These are phyloP conservation scores for Polydrusus tereticollis DNA, from an alignment of 2,888 invertebrate species.

Conservation along the genomic window DNA sequence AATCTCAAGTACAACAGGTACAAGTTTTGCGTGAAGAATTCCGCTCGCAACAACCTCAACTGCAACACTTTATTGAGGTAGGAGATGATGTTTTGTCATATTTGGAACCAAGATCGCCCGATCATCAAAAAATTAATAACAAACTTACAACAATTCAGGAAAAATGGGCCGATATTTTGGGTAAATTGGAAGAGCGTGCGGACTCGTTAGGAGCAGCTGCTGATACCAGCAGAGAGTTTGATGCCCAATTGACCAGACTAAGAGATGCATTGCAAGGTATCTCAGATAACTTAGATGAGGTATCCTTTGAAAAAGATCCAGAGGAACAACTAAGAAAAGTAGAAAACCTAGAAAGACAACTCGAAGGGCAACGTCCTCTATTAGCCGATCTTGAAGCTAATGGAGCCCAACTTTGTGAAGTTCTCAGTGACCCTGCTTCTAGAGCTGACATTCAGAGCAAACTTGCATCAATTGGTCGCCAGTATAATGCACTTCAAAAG, in stretches of 20 bases:
- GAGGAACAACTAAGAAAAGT: conserved; percentile 90
- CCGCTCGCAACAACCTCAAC: conserved; percentile 90
- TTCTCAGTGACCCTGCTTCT: conserved; percentile 90
- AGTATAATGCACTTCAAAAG: conserved; percentile 90
- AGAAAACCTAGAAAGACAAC: conserved; percentile 87
- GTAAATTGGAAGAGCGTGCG: conserved; percentile 89
- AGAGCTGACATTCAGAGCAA: conserved; percentile 92
- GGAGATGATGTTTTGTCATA: conserved; percentile 80
- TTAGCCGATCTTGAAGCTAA: conserved; percentile 91
- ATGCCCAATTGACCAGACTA: conserved; percentile 86
- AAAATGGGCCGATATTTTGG: conserved; percentile 84
- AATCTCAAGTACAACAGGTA: conserved; percentile 95
- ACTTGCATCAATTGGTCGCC: conserved; percentile 86
- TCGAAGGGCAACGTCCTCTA: conserved; percentile 90
- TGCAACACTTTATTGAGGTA: conserved; percentile 86
- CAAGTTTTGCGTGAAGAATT: conserved; percentile 96
- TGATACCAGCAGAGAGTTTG: conserved; percentile 93
- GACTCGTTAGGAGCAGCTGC: conserved; percentile 91
- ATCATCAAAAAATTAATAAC: conserved; percentile 76
- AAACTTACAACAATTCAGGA: conserved; percentile 81
- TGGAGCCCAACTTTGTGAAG: conserved; percentile 88
- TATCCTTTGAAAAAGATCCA: conserved; percentile 85
- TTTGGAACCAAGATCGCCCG: conserved; percentile 70
- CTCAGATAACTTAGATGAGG: conserved; percentile 87
- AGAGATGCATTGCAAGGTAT: conserved; percentile 90